Percentiles rank a stretch among this genome's conserved stretches.
These are phyloP conservation scores for Parus major DNA, from an alignment of 2,113 vertebrate species.

Conservation along the genomic window DNA sequence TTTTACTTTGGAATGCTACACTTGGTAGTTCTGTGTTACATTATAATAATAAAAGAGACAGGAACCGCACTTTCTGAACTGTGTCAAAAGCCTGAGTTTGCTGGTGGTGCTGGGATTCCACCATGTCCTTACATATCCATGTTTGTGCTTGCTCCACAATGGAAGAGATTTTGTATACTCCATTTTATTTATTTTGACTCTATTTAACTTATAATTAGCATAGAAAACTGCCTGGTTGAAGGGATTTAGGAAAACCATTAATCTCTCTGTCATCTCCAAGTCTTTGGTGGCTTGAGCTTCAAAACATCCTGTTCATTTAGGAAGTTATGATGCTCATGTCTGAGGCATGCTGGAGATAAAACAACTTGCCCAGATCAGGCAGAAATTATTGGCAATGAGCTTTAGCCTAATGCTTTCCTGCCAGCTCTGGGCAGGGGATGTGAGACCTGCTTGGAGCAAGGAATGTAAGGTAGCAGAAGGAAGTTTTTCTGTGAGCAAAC, in stretches of 20 bases:
- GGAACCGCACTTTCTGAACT: background rate
- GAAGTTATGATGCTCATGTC: background rate
- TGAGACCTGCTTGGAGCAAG: background rate
- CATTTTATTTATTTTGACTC: background rate
- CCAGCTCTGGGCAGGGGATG: background rate
- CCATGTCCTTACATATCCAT: background rate
- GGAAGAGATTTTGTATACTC: background rate
- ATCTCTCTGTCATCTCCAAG: background rate
- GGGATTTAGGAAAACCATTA: background rate
- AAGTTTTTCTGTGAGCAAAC: background rate
- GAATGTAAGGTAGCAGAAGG: background rate
- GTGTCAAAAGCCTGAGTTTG: background rate
- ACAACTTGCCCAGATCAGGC: background rate
- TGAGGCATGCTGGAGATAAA: background rate
- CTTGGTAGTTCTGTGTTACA: background rate
- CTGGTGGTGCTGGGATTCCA: background rate
- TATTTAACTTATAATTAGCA: background rate
- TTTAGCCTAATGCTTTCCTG: background rate
- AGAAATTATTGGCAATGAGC: background rate
- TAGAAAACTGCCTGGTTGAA: background rate
- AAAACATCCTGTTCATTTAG: background rate
- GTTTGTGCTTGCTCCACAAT: background rate
- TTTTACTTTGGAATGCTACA: background rate
- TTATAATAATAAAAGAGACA: background rate
- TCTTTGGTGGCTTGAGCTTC: background rate